Evolutionary conservation across 2,797 vertebrate species (phyloP).

Genomic region (Trachops cirrhosus): DNA sequence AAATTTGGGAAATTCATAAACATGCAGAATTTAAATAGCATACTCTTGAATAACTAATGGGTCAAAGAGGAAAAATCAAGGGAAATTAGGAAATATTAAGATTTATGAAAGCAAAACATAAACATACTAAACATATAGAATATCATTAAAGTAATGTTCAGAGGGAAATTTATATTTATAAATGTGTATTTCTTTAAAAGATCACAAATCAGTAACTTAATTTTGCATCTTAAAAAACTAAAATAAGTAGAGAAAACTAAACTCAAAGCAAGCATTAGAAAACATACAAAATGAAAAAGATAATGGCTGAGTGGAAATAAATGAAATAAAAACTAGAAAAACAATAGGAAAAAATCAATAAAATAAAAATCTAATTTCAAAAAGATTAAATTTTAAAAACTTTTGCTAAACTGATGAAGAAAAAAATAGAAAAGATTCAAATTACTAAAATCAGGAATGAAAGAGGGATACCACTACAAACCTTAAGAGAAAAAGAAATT

Average conservation of each 20-base stretch:
- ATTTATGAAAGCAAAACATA: background rate
- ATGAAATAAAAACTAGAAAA: background rate
- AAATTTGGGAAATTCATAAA: background rate
- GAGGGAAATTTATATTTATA: background rate
- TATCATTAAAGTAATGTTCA: background rate
- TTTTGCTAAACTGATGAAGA: background rate
- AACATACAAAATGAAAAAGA: background rate
- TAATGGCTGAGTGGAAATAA: background rate
- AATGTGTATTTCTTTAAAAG: background rate
- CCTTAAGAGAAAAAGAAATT: background rate
- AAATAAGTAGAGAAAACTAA: conserved; percentile 22
- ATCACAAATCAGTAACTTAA: background rate
- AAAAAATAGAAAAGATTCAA: background rate
- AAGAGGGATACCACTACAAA: background rate
- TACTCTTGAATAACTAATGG: background rate
- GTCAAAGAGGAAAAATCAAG: background rate
- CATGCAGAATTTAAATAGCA: background rate
- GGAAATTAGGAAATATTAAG: conserved; percentile 10
- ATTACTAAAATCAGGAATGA: background rate
- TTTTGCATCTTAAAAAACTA: background rate
- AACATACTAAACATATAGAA: no score
- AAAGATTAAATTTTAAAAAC: background rate
- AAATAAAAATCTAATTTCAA: background rate
- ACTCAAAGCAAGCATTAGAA: background rate
- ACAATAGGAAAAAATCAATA: background rate